A percentile compares a stretch with the other conserved stretches of the same genome.
Evolutionary conservation across 2,797 vertebrate genomes (phyloP).

Genomic region (Pelodytes ibericus): DNA sequence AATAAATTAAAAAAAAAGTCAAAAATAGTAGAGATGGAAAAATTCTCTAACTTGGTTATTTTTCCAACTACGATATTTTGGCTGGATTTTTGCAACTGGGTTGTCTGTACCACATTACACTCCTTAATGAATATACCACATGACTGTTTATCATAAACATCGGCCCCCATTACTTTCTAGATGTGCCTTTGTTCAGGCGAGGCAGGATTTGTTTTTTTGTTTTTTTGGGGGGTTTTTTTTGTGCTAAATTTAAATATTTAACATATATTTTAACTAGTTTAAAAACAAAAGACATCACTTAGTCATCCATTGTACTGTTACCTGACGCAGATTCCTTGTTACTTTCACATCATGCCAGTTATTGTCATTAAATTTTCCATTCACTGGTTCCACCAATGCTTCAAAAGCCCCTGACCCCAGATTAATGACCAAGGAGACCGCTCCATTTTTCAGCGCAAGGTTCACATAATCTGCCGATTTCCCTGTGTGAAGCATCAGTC

Average conservation of each 20-base stretch:
- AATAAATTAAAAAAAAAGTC: too few relatives aligned
- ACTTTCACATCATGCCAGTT: constrained; percentile 99
- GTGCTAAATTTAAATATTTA: constrained; percentile 63
- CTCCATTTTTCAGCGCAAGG: constrained; percentile 98
- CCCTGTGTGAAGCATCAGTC: constrained; percentile 98
- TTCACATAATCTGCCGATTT: constrained; percentile 99
- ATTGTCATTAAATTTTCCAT: constrained; percentile 99
- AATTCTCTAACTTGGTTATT: too few relatives aligned
- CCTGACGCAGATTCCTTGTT: constrained; percentile 99
- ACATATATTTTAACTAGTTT: constrained; percentile 61
- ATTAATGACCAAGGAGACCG: constrained; percentile 99
- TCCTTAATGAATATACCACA: too few relatives aligned
- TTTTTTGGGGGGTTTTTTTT: too few relatives aligned
- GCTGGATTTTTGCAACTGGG: too few relatives aligned
- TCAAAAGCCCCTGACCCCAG: constrained; percentile 99
- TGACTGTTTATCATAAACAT: too few relatives aligned
- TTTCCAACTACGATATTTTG: too few relatives aligned
- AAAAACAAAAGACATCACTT: constrained; percentile 72
- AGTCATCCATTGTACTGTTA: constrained; percentile 93
- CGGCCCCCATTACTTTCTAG: constrained; percentile 73
- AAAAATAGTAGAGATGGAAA: too few relatives aligned
- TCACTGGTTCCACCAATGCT: constrained; percentile 99
- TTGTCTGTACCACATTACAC: too few relatives aligned
- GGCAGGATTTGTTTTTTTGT: too few relatives aligned
- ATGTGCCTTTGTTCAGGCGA: constrained; percentile 88